These are phyloP conservation scores for Aricia artaxerxes DNA, from an alignment of 2,888 invertebrate genomes.

Conservation along the genomic window DNA sequence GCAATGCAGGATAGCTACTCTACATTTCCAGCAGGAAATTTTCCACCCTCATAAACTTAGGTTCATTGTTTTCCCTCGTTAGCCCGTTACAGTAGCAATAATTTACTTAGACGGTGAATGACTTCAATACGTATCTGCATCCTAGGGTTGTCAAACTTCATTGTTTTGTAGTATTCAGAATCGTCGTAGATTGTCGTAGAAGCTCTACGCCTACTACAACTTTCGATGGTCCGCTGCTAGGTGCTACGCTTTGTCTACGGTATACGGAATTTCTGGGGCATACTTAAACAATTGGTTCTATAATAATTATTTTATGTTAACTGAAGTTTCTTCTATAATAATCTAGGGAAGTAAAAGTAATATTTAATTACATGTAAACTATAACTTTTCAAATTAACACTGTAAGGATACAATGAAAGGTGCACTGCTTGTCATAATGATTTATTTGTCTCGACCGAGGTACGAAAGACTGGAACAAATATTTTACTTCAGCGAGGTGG, in stretches of 20 bases:
- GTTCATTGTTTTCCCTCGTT: constrained; percentile 26
- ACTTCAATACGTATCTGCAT: constrained; percentile 19
- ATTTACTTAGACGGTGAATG: constrained; percentile 26
- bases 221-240: too few species aligned
- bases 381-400: too few species aligned
- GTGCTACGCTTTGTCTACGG: not conserved
- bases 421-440: not conserved
- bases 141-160: constrained; percentile 7
- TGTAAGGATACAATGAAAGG: not conserved
- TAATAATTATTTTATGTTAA: too few species aligned
- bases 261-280: not conserved
- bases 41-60: constrained; percentile 2
- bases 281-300: not conserved
- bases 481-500: not conserved
- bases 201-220: not conserved
- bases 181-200: not conserved
- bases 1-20: constrained; percentile 2
- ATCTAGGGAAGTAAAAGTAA: too few species aligned
- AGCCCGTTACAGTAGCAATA: constrained; percentile 20
- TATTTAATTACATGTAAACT: too few species aligned
- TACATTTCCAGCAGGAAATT: constrained; percentile 26
- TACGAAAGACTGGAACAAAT: not conserved
- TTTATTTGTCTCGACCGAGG: not conserved
- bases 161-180: not conserved
- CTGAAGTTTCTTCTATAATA: too few species aligned